A percentile compares a stretch with the other conserved stretches of the same genome.
phyloP scores from a whole-genome alignment of 2,113 vertebrate genomes.

The Procavia capensis region DNA sequence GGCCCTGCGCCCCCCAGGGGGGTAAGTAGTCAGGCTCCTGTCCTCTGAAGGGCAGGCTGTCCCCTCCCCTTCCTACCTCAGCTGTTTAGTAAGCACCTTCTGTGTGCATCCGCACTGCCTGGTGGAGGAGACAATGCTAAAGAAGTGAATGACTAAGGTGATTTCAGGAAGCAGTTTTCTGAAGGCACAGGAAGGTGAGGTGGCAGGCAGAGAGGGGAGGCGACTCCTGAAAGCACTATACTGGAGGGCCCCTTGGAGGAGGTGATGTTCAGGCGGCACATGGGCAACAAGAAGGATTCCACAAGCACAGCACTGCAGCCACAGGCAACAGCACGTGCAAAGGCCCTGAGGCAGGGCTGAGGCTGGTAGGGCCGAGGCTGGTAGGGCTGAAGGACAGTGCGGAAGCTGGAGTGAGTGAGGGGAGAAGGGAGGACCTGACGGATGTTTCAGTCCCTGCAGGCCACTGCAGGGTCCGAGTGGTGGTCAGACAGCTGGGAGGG shows the following conservation, averaged over 20 bases:
- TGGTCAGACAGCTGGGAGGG: background rate
- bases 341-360: background rate
- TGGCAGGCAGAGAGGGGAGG: background rate
- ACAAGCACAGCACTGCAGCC: background rate
- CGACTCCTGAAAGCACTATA: fast-evolving
- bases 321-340: background rate
- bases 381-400: background rate
- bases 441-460: too few species aligned
- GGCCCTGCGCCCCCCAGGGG: constrained; percentile 87
- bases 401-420: background rate
- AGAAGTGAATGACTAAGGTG: background rate
- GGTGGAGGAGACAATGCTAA: background rate
- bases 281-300: background rate
- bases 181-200: background rate
- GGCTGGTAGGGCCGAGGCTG: background rate
- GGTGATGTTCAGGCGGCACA: background rate
- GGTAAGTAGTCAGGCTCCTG: background rate
- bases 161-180: background rate
- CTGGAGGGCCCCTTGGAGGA: background rate
- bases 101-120: background rate
- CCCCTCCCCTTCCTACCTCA: background rate
- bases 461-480: background rate
- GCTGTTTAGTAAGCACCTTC: background rate
- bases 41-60: background rate
- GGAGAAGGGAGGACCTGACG: background rate